Evolutionary conservation across 53 echinoderm and acorn worm genomes (phyloP).

Genomic region (Luidia sarsii): DNA sequence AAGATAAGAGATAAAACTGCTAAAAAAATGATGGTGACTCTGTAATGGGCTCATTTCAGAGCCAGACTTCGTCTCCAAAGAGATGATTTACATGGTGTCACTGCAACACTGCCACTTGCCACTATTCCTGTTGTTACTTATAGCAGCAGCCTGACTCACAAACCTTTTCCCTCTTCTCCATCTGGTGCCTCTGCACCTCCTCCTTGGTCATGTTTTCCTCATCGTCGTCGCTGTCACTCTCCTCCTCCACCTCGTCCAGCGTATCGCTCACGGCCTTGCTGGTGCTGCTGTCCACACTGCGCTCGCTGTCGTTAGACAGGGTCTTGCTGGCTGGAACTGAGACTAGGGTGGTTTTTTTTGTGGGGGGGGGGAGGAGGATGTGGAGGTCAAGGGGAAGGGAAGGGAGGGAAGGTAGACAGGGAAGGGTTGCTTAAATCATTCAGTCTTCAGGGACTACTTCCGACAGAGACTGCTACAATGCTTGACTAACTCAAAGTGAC

Average conservation of each 20-base stretch:
- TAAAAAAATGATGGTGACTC: no score
- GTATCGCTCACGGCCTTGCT: constrained; percentile 10
- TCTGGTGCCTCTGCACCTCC: constrained; percentile 59
- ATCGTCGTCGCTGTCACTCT: constrained; percentile 89
- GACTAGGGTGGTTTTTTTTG: no score
- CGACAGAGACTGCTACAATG: not conserved
- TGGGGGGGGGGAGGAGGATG: constrained; percentile 1
- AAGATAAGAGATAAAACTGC: no score
- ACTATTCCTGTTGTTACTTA: no score
- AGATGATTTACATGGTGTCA: no score
- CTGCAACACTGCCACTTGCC: no score
- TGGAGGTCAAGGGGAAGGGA: not conserved
- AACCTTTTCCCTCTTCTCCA: constrained; percentile 80
- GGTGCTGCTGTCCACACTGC: constrained; percentile 28
- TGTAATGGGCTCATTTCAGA: no score
- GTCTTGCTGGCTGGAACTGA: constrained; percentile 50
- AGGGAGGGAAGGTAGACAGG: no score
- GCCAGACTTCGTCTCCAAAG: no score
- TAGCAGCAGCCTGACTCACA: no score
- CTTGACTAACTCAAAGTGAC: not conserved
- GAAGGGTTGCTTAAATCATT: no score
- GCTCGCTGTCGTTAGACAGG: constrained; percentile 47
- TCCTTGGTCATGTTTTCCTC: constrained; percentile 72
- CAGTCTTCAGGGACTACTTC: not conserved
- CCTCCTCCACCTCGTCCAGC: constrained; percentile 75